Evolutionary conservation across 1,140 invertebrate genomes (phyloP).

Genomic region (Reticulitermes speratus): DNA sequence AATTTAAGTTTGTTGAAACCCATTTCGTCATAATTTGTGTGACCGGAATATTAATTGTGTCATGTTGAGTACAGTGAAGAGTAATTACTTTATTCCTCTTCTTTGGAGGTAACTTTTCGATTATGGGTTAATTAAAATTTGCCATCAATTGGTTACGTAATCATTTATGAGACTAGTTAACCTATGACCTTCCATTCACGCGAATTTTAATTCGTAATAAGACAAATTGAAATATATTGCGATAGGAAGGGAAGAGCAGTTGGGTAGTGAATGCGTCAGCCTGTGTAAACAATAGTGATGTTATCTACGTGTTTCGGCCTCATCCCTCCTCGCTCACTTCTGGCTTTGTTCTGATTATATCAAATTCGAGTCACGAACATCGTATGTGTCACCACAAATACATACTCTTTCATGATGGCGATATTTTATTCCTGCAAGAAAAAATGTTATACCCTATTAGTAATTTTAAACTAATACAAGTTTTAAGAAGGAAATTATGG

Average conservation of each 20-base stretch:
- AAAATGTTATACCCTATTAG: too few species aligned
- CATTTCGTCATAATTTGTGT: neutral
- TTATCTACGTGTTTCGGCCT: neutral
- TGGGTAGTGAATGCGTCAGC: neutral
- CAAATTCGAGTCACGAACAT: neutral
- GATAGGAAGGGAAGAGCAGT: neutral
- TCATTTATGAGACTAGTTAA: neutral
- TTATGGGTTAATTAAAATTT: conserved; percentile 10
- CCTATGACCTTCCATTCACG: neutral
- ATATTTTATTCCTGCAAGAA: too few species aligned
- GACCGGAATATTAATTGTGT: neutral
- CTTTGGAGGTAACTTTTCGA: neutral
- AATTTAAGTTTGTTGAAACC: neutral
- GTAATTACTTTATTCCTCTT: neutral
- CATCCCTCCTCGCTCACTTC: neutral
- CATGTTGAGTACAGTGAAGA: neutral
- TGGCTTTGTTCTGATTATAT: neutral
- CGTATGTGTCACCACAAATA: too few species aligned
- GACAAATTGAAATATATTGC: neutral
- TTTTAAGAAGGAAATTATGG: too few species aligned
- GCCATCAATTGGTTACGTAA: neutral
- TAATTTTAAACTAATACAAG: too few species aligned
- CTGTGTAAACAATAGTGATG: neutral
- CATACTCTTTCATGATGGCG: too few species aligned
- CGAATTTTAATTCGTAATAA: neutral